A percentile compares a stretch with the other conserved stretches of the same genome.
phyloP scores from a whole-genome alignment of 2,113 vertebrate species.

The Myotis lucifugus region DNA sequence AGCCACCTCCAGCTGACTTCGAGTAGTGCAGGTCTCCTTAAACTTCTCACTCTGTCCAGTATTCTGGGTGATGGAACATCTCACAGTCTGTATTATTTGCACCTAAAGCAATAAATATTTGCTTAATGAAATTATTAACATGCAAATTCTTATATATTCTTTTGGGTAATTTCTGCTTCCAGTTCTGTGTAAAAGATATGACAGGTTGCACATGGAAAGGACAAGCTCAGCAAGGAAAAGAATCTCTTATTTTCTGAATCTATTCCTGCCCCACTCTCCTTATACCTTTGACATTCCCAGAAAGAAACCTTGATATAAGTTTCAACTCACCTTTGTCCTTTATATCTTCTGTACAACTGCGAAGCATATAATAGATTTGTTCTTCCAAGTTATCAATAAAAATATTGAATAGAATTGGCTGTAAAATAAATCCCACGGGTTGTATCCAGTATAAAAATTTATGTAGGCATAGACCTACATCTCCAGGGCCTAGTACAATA shows the following conservation, averaged over 20 bases:
- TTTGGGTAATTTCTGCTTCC: background rate
- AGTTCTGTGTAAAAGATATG: background rate
- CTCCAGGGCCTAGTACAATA: background rate
- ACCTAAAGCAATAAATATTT: background rate
- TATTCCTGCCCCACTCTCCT: background rate
- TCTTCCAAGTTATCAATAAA: background rate
- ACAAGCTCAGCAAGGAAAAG: background rate
- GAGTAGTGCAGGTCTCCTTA: background rate
- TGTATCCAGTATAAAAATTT: background rate
- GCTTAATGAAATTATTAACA: background rate
- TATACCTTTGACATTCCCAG: background rate
- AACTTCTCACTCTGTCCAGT: background rate
- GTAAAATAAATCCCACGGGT: background rate
- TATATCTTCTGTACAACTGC: background rate
- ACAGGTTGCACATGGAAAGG: background rate
- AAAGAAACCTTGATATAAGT: slow-evolving; percentile 13
- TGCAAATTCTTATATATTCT: background rate
- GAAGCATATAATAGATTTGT: background rate
- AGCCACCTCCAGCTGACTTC: background rate
- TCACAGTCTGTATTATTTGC: background rate
- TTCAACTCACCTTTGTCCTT: background rate
- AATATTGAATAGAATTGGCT: background rate
- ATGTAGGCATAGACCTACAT: background rate
- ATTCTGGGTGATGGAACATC: background rate
- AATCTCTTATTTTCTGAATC: background rate